Base-by-base conservation (phyloP, 2,888 invertebrate species). In the Glaucopsyche alexis region DNA sequence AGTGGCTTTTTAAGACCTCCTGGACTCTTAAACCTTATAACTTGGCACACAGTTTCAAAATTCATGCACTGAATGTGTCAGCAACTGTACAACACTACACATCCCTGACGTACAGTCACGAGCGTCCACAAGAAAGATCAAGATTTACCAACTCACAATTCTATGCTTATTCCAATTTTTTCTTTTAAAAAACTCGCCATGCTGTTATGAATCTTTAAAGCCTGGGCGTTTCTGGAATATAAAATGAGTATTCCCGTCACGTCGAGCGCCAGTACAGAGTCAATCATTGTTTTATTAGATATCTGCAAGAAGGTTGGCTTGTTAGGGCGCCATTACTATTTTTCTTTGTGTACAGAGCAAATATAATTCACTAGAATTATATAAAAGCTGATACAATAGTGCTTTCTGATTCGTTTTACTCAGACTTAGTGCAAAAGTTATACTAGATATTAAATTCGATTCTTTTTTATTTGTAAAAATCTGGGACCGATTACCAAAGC, bases 251-350 rank as follows among this genome's bases (percentile, higher is more conserved):
- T 88, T 89, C 88, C 72, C 81, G 87, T 83, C 90, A 90, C 91
- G 89, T 86, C 75, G 80, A 81, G 81, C 82, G 81, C 78, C 81
- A 76, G 84, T 83, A 84, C 82, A 74, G 82, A 90, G 89, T 91
- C 89, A 87, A 91, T 91, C 89, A 90, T 91, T 90, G 88, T 90
- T 91, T 91, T 89, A 91, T 89, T 89, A 86, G 85, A 80, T 79
- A 82, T 81, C 79, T 79, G 79, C 80, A 81, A 69, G 49, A 19
- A 69, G 47, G 14, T 47, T 67, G 47, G 19, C 47, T 69, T 47
- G 69, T 69, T 69, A 49, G 49, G 16, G 60, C 60, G 60, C 60
- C 60, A 60, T 60, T 60, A 60, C 29, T 29, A 29, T 29, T 38
- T 60, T 29, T 38, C 60, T 60, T 60, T 60, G 60, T 60, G n/a